Percentiles rank a stretch among this genome's conserved stretches.
phyloP scores from a whole-genome alignment of 2,797 vertebrate genomes.

The Phaenicophaeus curvirostris region DNA sequence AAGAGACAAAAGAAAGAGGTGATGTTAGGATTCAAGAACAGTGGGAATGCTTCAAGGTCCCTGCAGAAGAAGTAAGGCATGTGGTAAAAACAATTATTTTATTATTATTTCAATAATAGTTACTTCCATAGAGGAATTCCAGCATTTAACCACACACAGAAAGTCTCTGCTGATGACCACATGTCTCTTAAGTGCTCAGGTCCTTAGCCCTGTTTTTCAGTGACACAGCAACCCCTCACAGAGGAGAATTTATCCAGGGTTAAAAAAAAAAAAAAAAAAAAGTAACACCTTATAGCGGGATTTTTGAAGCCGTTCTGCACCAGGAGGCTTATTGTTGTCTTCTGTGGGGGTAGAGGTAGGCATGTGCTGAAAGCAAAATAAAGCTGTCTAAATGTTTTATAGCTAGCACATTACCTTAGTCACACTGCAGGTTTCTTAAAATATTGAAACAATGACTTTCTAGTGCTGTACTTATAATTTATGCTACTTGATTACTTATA shows the following conservation, averaged over 20 bases:
- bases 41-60: not conserved
- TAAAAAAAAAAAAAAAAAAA: not conserved
- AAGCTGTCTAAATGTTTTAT: not conserved
- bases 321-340: not conserved
- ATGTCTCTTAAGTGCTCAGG: not conserved
- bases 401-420: not conserved
- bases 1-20: not conserved
- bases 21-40: not conserved
- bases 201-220: not conserved
- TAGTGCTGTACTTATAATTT: constrained; percentile 4
- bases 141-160: not conserved
- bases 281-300: not conserved
- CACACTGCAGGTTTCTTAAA: not conserved
- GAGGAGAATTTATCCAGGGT: not conserved
- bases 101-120: not conserved
- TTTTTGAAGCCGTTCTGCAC: not conserved
- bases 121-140: not conserved
- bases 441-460: not conserved
- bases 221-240: not conserved
- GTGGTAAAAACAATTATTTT: not conserved
- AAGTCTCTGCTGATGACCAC: not conserved
- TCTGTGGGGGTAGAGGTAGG: not conserved
- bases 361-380: not conserved
- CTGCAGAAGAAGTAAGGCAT: not conserved
- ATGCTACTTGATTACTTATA: constrained; percentile 17